phyloP scores from a whole-genome alignment of 2,888 invertebrate species.

The Odontomyia ornata region DNA sequence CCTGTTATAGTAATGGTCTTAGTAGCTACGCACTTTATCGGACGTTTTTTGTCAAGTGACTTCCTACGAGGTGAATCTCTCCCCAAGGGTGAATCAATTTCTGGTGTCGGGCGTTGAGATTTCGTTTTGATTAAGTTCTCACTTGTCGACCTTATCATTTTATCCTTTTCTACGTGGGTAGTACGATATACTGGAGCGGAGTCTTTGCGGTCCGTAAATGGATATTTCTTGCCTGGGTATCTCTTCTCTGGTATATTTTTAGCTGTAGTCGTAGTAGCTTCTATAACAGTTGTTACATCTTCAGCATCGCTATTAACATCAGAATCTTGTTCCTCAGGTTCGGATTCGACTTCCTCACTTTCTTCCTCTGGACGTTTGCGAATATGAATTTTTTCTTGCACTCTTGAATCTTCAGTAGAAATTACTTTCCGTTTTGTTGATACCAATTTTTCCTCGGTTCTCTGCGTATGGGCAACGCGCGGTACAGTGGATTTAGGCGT shows the following conservation, averaged over 20 bases:
- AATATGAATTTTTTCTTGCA: neutral
- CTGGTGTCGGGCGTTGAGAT: slow-evolving; percentile 53
- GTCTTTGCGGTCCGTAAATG: slow-evolving; percentile 63
- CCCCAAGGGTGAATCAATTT: slow-evolving; percentile 54
- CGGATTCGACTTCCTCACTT: neutral
- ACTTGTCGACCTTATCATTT: slow-evolving; percentile 68
- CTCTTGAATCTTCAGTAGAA: neutral
- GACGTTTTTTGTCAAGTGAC: slow-evolving; percentile 53
- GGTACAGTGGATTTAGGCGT: slow-evolving; percentile 15
- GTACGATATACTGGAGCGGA: slow-evolving; percentile 64
- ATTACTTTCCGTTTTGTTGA: neutral
- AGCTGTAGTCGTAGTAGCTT: slow-evolving; percentile 14
- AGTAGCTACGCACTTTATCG: slow-evolving; percentile 66
- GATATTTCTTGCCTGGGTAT: slow-evolving; percentile 55
- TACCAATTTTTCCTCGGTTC: slow-evolving; percentile 3
- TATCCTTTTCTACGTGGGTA: slow-evolving; percentile 63
- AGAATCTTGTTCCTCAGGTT: slow-evolving; percentile 17
- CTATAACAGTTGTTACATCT: slow-evolving; percentile 41
- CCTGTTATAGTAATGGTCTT: slow-evolving; percentile 66
- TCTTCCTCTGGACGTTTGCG: slow-evolving; percentile 3
- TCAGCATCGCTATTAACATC: slow-evolving; percentile 43
- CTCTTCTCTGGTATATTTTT: slow-evolving; percentile 44
- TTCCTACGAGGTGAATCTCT: slow-evolving; percentile 48
- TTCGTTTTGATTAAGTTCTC: slow-evolving; percentile 68
- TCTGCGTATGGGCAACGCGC: neutral